These are phyloP conservation scores for Pomatorhinus ruficollis DNA, from an alignment of 2,113 vertebrate genomes.

Conservation along the genomic window DNA sequence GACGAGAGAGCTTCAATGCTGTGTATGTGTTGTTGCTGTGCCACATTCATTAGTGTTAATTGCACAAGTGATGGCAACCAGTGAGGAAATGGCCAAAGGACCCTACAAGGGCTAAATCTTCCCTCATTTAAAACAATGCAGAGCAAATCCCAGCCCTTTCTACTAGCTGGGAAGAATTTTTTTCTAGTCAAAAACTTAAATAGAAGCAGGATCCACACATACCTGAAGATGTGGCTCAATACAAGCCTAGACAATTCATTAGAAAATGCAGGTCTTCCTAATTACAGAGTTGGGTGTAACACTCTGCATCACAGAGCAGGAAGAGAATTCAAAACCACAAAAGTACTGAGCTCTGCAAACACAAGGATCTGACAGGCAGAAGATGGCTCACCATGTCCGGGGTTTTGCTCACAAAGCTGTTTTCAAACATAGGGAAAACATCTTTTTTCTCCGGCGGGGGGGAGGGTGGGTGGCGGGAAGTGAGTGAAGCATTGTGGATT, in stretches of 20 bases:
- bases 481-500: neutral
- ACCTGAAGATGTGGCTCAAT: neutral
- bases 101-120: neutral
- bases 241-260: neutral
- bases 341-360: neutral
- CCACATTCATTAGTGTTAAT: neutral
- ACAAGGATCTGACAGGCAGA: accelerated
- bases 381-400: neutral
- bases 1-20: neutral
- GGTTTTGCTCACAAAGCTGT: neutral
- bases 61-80: neutral
- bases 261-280: neutral
- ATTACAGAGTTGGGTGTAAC: neutral
- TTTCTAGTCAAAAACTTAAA: neutral
- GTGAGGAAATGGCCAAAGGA: neutral
- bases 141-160: neutral
- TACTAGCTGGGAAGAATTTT: neutral
- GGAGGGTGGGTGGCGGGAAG: no score
- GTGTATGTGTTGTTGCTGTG: no score
- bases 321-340: neutral
- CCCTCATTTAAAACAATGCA: neutral
- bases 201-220: neutral
- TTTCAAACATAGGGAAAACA: neutral
- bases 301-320: neutral
- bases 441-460: neutral